Evolutionary conservation across 2,888 invertebrate species (phyloP).

Genomic region (Agriopis leucophaearia): DNA sequence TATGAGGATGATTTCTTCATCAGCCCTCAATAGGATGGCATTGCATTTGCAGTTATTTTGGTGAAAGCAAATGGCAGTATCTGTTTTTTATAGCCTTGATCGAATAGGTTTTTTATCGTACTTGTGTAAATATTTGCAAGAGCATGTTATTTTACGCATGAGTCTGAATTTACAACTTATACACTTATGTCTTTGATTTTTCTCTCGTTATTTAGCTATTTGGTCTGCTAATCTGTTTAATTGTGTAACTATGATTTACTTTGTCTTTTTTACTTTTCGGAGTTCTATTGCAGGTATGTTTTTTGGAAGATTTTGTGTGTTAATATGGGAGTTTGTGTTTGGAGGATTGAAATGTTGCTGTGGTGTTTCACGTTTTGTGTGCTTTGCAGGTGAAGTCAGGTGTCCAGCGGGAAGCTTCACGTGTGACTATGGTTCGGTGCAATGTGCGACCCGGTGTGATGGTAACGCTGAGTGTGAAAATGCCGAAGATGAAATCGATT

Average conservation of each 20-base stretch:
- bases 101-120: too few species aligned
- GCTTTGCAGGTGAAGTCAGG: conserved; percentile 46
- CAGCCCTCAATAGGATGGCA: neutral
- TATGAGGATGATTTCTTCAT: neutral
- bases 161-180: neutral
- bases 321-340: conserved; percentile 4
- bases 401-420: conserved; percentile 62
- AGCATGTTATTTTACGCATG: conserved; percentile 18
- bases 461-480: conserved; percentile 81
- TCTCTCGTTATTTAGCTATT: neutral
- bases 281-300: neutral
- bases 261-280: neutral
- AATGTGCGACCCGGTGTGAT: conserved; percentile 77
- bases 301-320: neutral
- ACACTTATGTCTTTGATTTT: neutral
- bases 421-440: conserved; percentile 58
- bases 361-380: neutral
- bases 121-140: conserved; percentile 24
- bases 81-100: too few species aligned
- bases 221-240: neutral
- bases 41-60: too few species aligned
- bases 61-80: too few species aligned
- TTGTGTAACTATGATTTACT: neutral
- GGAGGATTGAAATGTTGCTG: neutral
- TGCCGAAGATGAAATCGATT: conserved; percentile 88